phyloP scores from a whole-genome alignment of 1,140 invertebrate genomes.

The Musca domestica region DNA sequence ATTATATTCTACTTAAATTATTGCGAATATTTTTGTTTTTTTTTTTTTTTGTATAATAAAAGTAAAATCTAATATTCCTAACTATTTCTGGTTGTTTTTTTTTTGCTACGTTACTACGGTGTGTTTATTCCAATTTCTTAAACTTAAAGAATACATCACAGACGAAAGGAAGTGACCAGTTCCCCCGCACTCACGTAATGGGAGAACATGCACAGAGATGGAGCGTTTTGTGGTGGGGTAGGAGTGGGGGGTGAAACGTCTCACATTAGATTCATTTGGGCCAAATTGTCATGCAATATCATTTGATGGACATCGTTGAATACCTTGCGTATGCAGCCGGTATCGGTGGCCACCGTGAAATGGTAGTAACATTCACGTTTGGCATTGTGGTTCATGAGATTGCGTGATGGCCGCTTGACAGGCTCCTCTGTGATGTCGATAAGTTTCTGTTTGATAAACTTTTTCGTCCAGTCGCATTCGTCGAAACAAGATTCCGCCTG shows the following conservation, averaged over 20 bases:
- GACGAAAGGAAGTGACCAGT: too few relatives aligned
- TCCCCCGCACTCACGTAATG: neutral
- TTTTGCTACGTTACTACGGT: too few relatives aligned
- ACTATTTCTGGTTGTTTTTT: too few relatives aligned
- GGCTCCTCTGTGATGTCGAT: conserved; percentile 52
- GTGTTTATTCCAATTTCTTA: too few relatives aligned
- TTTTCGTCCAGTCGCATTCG: conserved; percentile 65
- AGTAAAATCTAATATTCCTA: too few relatives aligned
- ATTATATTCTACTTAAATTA: too few relatives aligned
- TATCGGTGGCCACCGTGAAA: conserved; percentile 72
- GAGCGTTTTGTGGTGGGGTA: neutral
- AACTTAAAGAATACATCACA: too few relatives aligned
- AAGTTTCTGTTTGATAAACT: conserved; percentile 69
- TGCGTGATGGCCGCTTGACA: conserved; percentile 46
- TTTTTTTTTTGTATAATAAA: too few relatives aligned
- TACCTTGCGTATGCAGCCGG: conserved; percentile 67
- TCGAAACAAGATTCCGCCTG: conserved; percentile 54
- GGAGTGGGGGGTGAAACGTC: conserved; percentile 4
- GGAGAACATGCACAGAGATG: neutral
- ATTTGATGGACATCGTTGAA: conserved; percentile 72
- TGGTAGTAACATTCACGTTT: conserved; percentile 65
- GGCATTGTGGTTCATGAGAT: conserved; percentile 38
- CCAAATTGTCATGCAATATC: conserved; percentile 63
- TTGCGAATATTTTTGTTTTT: too few relatives aligned
- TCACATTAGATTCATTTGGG: conserved; percentile 53